phyloP scores from a whole-genome alignment of 64 coral and sea anemone genomes.

The Platygyra sinensis region DNA sequence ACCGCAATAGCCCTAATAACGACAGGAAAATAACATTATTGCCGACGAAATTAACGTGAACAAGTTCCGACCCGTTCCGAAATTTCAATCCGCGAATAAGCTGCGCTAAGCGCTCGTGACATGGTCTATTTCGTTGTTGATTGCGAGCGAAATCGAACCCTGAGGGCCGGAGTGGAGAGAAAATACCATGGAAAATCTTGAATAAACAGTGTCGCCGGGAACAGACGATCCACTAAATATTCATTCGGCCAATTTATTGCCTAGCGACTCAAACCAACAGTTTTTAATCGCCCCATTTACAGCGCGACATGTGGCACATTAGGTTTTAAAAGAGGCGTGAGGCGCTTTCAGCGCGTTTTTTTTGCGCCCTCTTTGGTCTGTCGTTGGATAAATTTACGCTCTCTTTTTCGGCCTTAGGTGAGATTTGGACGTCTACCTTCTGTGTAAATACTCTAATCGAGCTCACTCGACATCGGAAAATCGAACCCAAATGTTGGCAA shows the following conservation, averaged over 20 bases:
- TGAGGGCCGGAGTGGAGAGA: background rate
- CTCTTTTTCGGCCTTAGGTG: background rate
- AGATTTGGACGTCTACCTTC: background rate
- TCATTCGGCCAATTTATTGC: constrained; percentile 32
- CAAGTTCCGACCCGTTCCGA: constrained; percentile 25
- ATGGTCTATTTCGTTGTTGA: background rate
- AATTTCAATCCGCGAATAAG: background rate
- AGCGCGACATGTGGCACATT: constrained; percentile 21
- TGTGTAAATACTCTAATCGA: background rate
- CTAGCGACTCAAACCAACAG: constrained; percentile 13
- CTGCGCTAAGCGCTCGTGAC: background rate
- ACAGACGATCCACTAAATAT: constrained; percentile 2
- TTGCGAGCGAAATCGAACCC: background rate
- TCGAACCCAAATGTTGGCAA: background rate
- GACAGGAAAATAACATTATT: constrained; percentile 77
- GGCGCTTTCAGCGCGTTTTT: background rate
- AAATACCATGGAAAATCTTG: background rate
- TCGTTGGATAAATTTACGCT: background rate
- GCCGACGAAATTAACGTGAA: constrained; percentile 60
- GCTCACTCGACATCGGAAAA: background rate
- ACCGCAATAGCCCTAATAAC: constrained; percentile 86
- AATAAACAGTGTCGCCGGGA: background rate
- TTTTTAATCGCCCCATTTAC: constrained; percentile 38
- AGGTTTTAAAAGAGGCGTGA: background rate
- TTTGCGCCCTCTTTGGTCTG: background rate